These are phyloP conservation scores for Hoplodrina blanda DNA, from an alignment of 2,888 invertebrate species.

Conservation along the genomic window DNA sequence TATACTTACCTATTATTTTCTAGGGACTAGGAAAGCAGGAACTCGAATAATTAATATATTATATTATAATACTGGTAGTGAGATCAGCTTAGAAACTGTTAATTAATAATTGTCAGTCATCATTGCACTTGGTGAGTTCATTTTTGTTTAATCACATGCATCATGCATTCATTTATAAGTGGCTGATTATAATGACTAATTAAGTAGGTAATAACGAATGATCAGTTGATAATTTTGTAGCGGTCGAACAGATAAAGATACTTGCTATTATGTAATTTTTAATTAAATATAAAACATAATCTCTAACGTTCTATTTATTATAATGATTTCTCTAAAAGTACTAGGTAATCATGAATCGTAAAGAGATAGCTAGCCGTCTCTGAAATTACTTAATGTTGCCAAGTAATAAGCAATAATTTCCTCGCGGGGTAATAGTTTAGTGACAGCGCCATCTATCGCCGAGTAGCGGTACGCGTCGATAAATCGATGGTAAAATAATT, in stretches of 20 bases:
- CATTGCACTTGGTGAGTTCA: slow-evolving; percentile 39
- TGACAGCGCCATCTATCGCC: slow-evolving; percentile 82
- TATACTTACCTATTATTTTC: neutral
- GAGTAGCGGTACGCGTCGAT: slow-evolving; percentile 77
- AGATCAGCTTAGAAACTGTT: slow-evolving; percentile 13
- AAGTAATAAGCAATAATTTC: slow-evolving; percentile 68
- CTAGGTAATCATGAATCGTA: slow-evolving; percentile 52
- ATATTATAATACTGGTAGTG: neutral
- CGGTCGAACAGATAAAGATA: neutral
- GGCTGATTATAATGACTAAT: neutral
- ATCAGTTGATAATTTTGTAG: neutral
- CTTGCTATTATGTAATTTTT: neutral
- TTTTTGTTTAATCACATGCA: slow-evolving; percentile 33
- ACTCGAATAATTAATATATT: neutral
- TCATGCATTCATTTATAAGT: slow-evolving; percentile 13
- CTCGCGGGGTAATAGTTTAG: slow-evolving; percentile 58
- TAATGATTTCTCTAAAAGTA: slow-evolving; percentile 44
- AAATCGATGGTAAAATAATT: slow-evolving; percentile 79
- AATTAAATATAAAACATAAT: slow-evolving; percentile 7
- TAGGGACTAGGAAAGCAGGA: neutral
- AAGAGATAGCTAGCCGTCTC: slow-evolving; percentile 48
- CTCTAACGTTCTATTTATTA: slow-evolving; percentile 32
- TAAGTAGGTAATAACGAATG: slow-evolving; percentile 5
- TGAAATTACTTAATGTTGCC: slow-evolving; percentile 62
- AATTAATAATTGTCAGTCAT: slow-evolving; percentile 43